A percentile compares a stretch with the other conserved stretches of the same genome.
Evolutionary conservation across 2,888 invertebrate genomes (phyloP).

Genomic region (Lasioglossum calceatum): DNA sequence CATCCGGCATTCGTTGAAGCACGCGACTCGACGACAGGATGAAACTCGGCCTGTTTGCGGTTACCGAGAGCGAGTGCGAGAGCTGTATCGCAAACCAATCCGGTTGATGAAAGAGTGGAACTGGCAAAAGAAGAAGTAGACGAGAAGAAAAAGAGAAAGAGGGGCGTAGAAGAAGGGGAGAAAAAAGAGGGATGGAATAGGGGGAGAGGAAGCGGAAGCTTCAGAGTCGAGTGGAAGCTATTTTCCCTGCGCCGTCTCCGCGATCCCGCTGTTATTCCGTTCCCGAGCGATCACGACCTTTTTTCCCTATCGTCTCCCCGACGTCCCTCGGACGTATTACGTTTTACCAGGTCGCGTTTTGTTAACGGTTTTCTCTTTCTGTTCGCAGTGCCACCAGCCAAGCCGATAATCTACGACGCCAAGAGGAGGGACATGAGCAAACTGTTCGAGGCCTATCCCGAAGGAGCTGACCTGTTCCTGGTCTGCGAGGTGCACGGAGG

Average conservation of each 20-base stretch:
- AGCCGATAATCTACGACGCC: conserved; percentile 93
- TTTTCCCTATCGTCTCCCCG: background rate
- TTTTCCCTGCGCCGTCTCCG: conserved; percentile 23
- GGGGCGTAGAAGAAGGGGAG: background rate
- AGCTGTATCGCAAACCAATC: conserved; percentile 37
- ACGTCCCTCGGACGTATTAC: conserved; percentile 12
- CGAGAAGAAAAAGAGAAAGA: background rate
- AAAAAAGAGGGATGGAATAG: background rate
- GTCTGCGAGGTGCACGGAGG: conserved; percentile 95
- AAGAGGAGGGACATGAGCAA: conserved; percentile 92
- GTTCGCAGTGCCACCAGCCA: conserved; percentile 92
- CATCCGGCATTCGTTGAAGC: conserved; percentile 44
- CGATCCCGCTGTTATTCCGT: conserved; percentile 16
- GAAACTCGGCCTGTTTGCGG: conserved; percentile 62
- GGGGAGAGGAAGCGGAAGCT: background rate
- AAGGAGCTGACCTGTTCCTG: conserved; percentile 93
- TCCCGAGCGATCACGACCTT: background rate
- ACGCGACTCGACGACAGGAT: conserved; percentile 41
- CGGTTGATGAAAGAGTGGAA: conserved; percentile 41
- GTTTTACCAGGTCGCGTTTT: background rate
- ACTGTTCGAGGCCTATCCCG: conserved; percentile 93
- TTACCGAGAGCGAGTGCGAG: conserved; percentile 13
- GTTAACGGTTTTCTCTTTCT: conserved; percentile 67
- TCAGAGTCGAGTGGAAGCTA: conserved; percentile 42
- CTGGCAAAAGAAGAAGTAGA: background rate